phyloP scores from a whole-genome alignment of 2,113 vertebrate species.

The Sinocyclocheilus maitianheensis region DNA sequence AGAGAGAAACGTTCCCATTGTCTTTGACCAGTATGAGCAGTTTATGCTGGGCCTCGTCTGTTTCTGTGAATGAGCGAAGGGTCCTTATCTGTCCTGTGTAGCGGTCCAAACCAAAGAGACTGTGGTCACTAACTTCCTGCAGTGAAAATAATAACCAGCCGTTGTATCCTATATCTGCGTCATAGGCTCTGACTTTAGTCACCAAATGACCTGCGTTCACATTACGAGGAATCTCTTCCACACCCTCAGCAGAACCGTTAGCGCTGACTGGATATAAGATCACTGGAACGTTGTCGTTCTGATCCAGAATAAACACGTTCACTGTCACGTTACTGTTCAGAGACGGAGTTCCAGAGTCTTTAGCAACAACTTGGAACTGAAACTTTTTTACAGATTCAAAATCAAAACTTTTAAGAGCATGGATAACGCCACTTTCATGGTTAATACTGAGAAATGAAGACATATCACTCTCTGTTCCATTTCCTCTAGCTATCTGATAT shows the following conservation, averaged over 20 bases:
- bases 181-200: constrained; percentile 61
- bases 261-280: constrained; percentile 59
- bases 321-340: constrained; percentile 56
- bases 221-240: constrained; percentile 59
- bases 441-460: constrained; percentile 55
- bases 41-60: constrained; percentile 58
- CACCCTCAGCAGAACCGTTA: constrained; percentile 60
- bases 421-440: constrained; percentile 47
- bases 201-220: constrained; percentile 62
- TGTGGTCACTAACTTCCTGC: too few species aligned
- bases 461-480: not conserved
- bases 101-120: constrained; percentile 57
- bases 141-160: constrained; percentile 51
- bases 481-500: constrained; percentile 42
- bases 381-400: constrained; percentile 55
- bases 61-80: constrained; percentile 57
- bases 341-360: constrained; percentile 49
- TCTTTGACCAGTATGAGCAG: constrained; percentile 61
- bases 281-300: constrained; percentile 63
- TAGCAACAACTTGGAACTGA: not conserved
- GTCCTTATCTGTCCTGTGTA: constrained; percentile 63
- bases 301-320: constrained; percentile 63
- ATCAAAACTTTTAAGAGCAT: constrained; percentile 55
- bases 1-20: too few species aligned
- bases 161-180: constrained; percentile 65